These are phyloP conservation scores for Cybosia mesomella DNA, from an alignment of 2,888 invertebrate species.

Conservation along the genomic window DNA sequence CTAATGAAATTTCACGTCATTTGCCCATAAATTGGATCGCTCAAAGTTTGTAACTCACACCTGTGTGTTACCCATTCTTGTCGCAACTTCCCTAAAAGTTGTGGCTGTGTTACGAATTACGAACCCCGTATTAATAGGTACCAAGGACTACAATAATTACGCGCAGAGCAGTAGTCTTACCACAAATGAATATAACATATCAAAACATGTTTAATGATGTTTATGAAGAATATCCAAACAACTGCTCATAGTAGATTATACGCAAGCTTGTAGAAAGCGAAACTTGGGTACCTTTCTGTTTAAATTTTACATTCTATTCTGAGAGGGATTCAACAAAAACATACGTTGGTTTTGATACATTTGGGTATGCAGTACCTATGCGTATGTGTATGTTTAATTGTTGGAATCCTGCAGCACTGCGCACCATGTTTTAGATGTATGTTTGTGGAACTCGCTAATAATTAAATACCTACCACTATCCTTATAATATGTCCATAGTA, in stretches of 20 bases:
- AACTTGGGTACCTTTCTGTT: constrained; percentile 53
- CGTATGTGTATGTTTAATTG: constrained; percentile 25
- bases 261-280: constrained; percentile 38
- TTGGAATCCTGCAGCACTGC: constrained; percentile 7
- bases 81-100: constrained; percentile 54
- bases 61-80: constrained; percentile 44
- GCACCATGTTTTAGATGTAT: constrained; percentile 27
- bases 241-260: constrained; percentile 32
- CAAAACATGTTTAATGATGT: constrained; percentile 34
- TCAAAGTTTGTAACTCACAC: constrained; percentile 44
- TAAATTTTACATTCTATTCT: constrained; percentile 60
- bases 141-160: constrained; percentile 53
- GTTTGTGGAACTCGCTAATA: constrained; percentile 22
- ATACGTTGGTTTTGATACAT: constrained; percentile 33
- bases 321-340: constrained; percentile 47
- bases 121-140: constrained; percentile 42
- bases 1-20: constrained; percentile 37
- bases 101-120: constrained; percentile 51
- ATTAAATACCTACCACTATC: constrained; percentile 26
- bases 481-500: constrained; percentile 18
- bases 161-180: constrained; percentile 27
- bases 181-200: constrained; percentile 22
- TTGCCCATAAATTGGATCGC: constrained; percentile 32
- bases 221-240: constrained; percentile 45
- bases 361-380: constrained; percentile 21